phyloP scores from a whole-genome alignment of 2,797 vertebrate species.

The Molothrus ater region DNA sequence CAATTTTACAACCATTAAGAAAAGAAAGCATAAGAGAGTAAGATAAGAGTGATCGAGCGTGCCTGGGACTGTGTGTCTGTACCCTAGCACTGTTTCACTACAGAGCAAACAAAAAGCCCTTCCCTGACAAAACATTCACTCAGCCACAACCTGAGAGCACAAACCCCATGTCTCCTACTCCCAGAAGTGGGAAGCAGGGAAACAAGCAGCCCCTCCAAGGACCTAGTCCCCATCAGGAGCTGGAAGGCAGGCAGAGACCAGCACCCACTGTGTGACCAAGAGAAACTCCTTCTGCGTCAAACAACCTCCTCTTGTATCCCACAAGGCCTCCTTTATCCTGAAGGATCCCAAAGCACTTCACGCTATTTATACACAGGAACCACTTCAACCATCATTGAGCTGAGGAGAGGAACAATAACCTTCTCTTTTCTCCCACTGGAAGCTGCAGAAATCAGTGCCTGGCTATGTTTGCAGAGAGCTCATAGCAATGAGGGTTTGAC shows the following conservation, averaged over 20 bases:
- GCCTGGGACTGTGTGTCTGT: background rate
- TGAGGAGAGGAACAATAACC: constrained; percentile 20
- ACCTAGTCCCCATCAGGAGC: background rate
- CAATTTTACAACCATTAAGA: background rate
- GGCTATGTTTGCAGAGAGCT: constrained; percentile 9
- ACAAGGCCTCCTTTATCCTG: constrained; percentile 63
- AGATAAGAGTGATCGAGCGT: fast-evolving
- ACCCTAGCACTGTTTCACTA: background rate
- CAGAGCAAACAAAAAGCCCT: background rate
- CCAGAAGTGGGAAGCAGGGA: background rate
- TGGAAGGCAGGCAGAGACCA: background rate
- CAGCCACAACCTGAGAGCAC: background rate
- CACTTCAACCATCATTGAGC: constrained; percentile 59
- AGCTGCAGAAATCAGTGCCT: constrained; percentile 19
- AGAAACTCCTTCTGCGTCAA: background rate
- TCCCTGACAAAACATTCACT: background rate
- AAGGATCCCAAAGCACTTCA: constrained; percentile 36
- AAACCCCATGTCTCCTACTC: background rate
- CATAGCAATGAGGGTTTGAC: background rate
- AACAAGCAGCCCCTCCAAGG: background rate
- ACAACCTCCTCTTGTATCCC: constrained; percentile 41
- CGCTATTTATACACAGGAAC: constrained; percentile 56
- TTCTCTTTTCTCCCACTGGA: background rate
- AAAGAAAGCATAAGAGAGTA: background rate
- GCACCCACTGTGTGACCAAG: background rate